Evolutionary conservation across 2,797 vertebrate species (phyloP).

Genomic region (Oreonectes daqikongensis): DNA sequence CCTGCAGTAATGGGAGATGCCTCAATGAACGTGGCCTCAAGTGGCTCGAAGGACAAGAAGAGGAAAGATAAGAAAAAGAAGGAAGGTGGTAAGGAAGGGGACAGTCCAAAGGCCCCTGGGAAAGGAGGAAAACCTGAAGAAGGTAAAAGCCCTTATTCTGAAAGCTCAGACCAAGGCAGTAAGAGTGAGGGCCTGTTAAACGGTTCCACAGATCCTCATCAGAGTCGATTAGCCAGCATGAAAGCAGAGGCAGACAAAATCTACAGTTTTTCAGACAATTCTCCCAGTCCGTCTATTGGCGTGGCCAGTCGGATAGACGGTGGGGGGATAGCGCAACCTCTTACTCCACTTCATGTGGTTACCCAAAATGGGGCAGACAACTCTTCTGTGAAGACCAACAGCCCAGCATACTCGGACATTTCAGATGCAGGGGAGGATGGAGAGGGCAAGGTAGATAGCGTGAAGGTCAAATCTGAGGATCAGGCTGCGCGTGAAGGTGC

Average conservation of each 20-base stretch:
- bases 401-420: conserved; percentile 97
- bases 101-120: conserved; percentile 83
- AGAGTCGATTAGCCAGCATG: conserved; percentile 96
- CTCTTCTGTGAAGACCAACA: conserved; percentile 95
- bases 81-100: conserved; percentile 84
- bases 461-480: conserved; percentile 90
- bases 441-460: conserved; percentile 87
- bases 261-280: conserved; percentile 97
- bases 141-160: conserved; percentile 89
- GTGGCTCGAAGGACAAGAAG: conserved; percentile 92
- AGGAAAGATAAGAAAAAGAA: conserved; percentile 97
- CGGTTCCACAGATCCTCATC: conserved; percentile 91
- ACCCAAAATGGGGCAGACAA: conserved; percentile 97
- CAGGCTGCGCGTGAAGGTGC: conserved; percentile 89
- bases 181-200: conserved; percentile 86
- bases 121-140: conserved; percentile 84
- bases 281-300: conserved; percentile 95
- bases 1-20: conserved; percentile 84
- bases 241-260: conserved; percentile 99
- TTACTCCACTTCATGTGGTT: conserved; percentile 88
- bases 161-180: conserved; percentile 75
- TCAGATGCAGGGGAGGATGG: conserved; percentile 97
- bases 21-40: conserved; percentile 81
- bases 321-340: conserved; percentile 83
- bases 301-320: conserved; percentile 90